Evolutionary conservation across 2,797 vertebrate genomes (phyloP).

Genomic region (Petrocephalus schoutedeni): DNA sequence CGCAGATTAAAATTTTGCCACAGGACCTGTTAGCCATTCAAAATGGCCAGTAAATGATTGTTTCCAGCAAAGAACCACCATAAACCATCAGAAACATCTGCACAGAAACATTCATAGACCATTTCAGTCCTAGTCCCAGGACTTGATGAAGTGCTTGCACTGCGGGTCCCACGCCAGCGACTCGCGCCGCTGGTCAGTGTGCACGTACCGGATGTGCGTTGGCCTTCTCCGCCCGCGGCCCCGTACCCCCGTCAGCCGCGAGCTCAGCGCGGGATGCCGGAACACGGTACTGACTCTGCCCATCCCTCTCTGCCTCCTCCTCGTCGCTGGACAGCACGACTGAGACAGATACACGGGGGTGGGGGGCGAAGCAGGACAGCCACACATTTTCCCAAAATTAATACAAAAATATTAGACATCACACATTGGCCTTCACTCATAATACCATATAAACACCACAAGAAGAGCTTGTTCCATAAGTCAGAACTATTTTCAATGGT

Average conservation of each 20-base stretch:
- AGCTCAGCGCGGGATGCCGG: neutral
- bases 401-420: neutral
- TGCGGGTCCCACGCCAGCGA: neutral
- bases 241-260: neutral
- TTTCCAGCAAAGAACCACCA: neutral
- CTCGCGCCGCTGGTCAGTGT: neutral
- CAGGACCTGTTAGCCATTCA: neutral
- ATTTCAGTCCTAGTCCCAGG: too few species aligned
- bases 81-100: neutral
- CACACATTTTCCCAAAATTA: neutral
- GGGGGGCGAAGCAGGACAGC: neutral
- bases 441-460: neutral
- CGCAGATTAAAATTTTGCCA: neutral
- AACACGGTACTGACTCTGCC: neutral
- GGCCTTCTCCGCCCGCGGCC: neutral
- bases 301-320: slow-evolving; percentile 4
- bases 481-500: neutral
- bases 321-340: slow-evolving; percentile 18
- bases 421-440: neutral
- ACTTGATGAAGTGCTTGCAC: neutral
- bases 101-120: neutral
- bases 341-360: neutral
- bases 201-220: neutral
- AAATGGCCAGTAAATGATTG: neutral
- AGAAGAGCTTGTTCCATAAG: neutral